Evolutionary conservation across 2,797 vertebrate genomes (phyloP).

Genomic region (Gymnopithys bicolor): DNA sequence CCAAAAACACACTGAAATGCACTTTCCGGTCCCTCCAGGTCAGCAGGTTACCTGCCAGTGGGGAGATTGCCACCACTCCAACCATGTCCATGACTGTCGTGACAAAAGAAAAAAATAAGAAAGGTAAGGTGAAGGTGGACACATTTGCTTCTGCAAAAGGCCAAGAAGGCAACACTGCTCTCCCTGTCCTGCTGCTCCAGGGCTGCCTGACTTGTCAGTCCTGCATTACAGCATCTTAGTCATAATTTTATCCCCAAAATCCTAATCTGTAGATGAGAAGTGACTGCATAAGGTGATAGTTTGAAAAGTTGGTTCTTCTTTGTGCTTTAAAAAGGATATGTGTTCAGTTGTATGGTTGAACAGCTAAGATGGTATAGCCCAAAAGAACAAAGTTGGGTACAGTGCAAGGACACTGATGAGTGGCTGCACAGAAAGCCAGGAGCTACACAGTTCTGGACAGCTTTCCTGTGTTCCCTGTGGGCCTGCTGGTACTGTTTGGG

Average conservation of each 20-base stretch:
- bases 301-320: neutral
- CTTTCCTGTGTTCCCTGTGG: too few species aligned
- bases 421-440: too few species aligned
- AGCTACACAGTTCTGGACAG: too few species aligned
- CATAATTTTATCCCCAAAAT: neutral
- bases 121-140: slow-evolving; percentile 79
- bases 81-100: slow-evolving; percentile 98
- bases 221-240: neutral
- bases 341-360: neutral
- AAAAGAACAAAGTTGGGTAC: neutral
- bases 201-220: neutral
- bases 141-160: neutral
- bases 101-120: slow-evolving; percentile 99
- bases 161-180: neutral
- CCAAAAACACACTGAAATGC: slow-evolving; percentile 98
- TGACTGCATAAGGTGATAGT: neutral
- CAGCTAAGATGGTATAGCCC: neutral
- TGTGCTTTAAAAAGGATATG: neutral
- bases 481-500: too few species aligned
- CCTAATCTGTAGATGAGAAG: neutral
- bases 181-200: neutral
- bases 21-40: slow-evolving; percentile 99
- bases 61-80: slow-evolving; percentile 83
- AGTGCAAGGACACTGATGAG: too few species aligned
- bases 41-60: slow-evolving; percentile 90